A percentile compares a stretch with the other conserved stretches of the same genome.
Evolutionary conservation across 2,797 vertebrate species (phyloP).

Genomic region (Chelon labrosus): DNA sequence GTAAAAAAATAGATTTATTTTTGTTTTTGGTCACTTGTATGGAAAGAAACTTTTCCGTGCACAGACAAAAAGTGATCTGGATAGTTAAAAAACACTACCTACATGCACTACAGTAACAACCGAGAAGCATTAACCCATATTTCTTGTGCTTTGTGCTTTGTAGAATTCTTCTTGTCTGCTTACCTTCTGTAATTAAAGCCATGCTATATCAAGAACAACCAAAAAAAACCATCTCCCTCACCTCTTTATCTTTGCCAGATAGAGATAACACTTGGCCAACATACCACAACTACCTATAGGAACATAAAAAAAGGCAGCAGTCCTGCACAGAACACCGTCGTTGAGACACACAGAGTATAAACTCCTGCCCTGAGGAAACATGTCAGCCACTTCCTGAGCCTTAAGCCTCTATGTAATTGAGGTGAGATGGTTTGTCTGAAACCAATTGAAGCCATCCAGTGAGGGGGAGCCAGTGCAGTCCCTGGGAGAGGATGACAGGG

Average conservation of each 20-base stretch:
- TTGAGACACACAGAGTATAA: conserved; percentile 39
- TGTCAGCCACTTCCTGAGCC: conserved; percentile 65
- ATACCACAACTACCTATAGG: conserved; percentile 9
- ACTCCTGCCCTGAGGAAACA: conserved; percentile 35
- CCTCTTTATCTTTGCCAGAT: conserved; percentile 15
- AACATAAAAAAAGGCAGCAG: conserved; percentile 6
- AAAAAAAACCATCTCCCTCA: not conserved
- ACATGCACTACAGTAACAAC: not conserved
- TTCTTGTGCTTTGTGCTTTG: not conserved
- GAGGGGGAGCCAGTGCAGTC: conserved; percentile 38
- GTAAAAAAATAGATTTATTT: not conserved
- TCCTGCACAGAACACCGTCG: conserved; percentile 11
- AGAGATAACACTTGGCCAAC: conserved; percentile 10
- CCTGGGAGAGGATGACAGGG: conserved; percentile 49
- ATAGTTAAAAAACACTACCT: conserved; percentile 10
- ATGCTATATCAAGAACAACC: conserved; percentile 1
- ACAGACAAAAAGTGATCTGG: conserved; percentile 16
- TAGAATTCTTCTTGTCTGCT: not conserved
- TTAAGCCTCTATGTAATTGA: conserved; percentile 60
- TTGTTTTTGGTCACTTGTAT: not conserved
- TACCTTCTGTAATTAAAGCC: not conserved
- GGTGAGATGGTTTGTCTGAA: conserved; percentile 57
- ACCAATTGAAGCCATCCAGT: conserved; percentile 56
- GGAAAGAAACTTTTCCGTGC: not conserved
- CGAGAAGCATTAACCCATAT: conserved; percentile 12